Evolutionary conservation across 2,797 vertebrate species (phyloP).

Genomic region (Danio jaintianensis): DNA sequence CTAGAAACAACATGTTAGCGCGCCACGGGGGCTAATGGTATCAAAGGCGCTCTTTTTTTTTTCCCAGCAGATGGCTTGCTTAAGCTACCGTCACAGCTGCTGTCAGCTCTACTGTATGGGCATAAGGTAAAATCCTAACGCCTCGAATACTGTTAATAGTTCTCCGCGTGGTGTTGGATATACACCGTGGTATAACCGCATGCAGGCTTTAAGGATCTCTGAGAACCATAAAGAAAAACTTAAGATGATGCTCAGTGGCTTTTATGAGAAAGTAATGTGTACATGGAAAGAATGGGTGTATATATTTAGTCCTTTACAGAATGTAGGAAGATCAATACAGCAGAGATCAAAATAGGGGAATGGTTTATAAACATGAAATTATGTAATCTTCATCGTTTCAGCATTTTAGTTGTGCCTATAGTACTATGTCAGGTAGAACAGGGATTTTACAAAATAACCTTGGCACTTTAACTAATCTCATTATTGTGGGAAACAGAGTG

Average conservation of each 20-base stretch:
- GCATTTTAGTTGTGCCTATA: no score
- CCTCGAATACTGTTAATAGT: constrained; percentile 32
- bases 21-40: constrained; percentile 64
- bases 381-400: no score
- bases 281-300: background rate
- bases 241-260: constrained; percentile 14
- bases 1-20: constrained; percentile 63
- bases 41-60: constrained; percentile 79
- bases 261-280: constrained; percentile 2
- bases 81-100: constrained; percentile 72
- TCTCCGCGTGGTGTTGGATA: background rate
- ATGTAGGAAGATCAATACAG: background rate
- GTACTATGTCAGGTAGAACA: no score
- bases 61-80: constrained; percentile 73
- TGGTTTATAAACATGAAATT: no score
- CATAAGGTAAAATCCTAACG: constrained; percentile 26
- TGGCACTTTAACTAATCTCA: no score
- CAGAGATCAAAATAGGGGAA: no score
- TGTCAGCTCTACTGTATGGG: constrained; percentile 58
- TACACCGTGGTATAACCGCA: background rate
- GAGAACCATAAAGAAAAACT: constrained; percentile 1
- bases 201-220: constrained; percentile 12
- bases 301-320: background rate
- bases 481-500: no score
- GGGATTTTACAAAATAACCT: no score